Evolutionary conservation across 2,113 vertebrate genomes (phyloP), one percentile per base, ranked within the genome.

Genomic region (Acrocephalus kingi): DNA sequence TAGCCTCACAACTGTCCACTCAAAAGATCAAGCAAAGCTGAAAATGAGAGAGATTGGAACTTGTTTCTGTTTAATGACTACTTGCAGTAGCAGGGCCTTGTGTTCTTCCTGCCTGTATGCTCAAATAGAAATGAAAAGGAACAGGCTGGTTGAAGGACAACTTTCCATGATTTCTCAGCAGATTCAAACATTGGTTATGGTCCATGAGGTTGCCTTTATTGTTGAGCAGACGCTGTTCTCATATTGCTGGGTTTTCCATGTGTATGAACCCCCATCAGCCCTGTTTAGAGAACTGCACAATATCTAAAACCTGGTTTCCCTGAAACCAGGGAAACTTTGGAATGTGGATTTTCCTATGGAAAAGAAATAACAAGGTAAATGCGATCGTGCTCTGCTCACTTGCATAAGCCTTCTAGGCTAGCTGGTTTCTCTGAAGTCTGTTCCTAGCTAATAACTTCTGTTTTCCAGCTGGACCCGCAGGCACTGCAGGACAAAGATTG

Each of bases 401-500:
- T 55, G 14, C 28, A 59, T 61, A 77, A 76, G 33, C n/a, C 41
- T 90, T 69, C 27, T 51, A 63, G 67, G 30, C 30, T 45, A 15
- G 15, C 46, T 41, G 63, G 11, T 39, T 79, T 66, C 62, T 92
- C 83, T 76, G 25, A 35, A 69, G n/a, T 37, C 61, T 76, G 31
- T 88, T 83, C 24, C 22, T 92, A 59, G 23, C 95, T 89, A 54
- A 21, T 14, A 25, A 51, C 45, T 72, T 83, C 52, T 96, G 49
- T 96, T 84, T 97, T 98, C 72, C 97, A 99, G 99, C 98, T 99
- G 94, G 99, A 99, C 59, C 98, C 98, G 0, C 99, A 99, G 95
- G 94, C 87, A 6, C 97, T 99, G 83, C 99, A 99, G 94, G 99
- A 99, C 84, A 99, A 99, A 97, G 99, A 99, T 39, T 99, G 99